phyloP scores from a whole-genome alignment of 2,797 vertebrate species.

The Neomorphus geoffroyi region DNA sequence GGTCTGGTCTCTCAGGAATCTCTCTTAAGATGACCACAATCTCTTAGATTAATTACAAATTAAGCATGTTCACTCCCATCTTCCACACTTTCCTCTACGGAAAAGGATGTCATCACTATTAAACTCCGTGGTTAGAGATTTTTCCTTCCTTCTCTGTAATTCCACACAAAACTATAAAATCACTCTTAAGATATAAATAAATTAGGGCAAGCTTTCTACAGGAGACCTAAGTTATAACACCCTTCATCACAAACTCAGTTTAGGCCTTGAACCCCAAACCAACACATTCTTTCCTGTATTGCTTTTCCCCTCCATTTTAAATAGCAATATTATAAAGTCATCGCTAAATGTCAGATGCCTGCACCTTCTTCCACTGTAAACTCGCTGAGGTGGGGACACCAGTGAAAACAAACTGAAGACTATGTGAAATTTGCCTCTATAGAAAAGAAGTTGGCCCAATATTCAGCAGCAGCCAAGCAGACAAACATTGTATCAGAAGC shows the following conservation, averaged over 20 bases:
- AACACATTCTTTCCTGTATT: neutral
- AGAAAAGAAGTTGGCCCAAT: neutral
- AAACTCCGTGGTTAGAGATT: neutral
- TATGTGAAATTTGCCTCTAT: neutral
- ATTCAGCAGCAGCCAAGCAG: neutral
- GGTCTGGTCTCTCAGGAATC: neutral
- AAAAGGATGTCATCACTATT: neutral
- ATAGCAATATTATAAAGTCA: neutral
- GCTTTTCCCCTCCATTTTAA: neutral
- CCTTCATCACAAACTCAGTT: neutral
- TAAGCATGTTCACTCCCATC: neutral
- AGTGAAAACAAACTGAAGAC: neutral
- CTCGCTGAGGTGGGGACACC: neutral
- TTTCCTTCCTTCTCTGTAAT: neutral
- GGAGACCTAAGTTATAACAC: neutral
- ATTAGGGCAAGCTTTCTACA: neutral
- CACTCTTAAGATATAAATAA: neutral
- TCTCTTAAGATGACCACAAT: neutral
- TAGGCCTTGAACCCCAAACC: neutral
- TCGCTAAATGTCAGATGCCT: neutral
- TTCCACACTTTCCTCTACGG: conserved; percentile 21
- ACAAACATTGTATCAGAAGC: neutral
- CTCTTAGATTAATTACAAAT: conserved; percentile 40
- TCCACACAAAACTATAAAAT: neutral
- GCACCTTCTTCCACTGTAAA: neutral